These are phyloP conservation scores for Patella caerulea DNA, from an alignment of 2,888 invertebrate genomes.

Conservation along the genomic window DNA sequence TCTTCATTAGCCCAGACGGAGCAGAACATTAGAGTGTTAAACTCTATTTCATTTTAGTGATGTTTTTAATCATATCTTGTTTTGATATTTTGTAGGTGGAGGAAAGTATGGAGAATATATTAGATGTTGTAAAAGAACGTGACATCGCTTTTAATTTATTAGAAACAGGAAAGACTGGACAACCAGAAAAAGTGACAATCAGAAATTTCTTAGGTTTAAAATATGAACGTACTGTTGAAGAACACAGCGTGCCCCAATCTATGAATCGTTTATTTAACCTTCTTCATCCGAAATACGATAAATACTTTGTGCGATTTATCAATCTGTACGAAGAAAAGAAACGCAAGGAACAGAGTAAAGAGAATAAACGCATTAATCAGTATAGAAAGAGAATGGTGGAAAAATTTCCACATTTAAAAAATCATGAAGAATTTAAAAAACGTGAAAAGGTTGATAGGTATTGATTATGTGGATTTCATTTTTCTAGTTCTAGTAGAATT, in stretches of 20 bases:
- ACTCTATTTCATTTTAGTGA: too few species aligned
- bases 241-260: conserved; percentile 49
- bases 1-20: too few species aligned
- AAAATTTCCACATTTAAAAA: conserved; percentile 42
- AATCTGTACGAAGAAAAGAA: conserved; percentile 51
- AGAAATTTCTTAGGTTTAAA: conserved; percentile 56
- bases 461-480: too few species aligned
- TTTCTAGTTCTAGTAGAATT: too few species aligned
- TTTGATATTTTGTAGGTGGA: conserved; percentile 76
- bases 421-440: conserved; percentile 14
- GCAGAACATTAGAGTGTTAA: too few species aligned
- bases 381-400: conserved; percentile 22
- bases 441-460: too few species aligned
- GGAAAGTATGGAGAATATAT: conserved; percentile 94
- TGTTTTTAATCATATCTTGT: too few species aligned
- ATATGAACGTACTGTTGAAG: conserved; percentile 34
- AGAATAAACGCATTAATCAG: neutral
- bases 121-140: conserved; percentile 90
- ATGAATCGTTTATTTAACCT: conserved; percentile 41
- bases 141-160: conserved; percentile 90
- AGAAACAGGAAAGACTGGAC: conserved; percentile 75
- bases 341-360: conserved; percentile 17
- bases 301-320: conserved; percentile 40
- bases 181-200: conserved; percentile 38
- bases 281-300: conserved; percentile 34